Evolutionary conservation across 2,113 vertebrate genomes (phyloP).

Genomic region (Nasalis larvatus): DNA sequence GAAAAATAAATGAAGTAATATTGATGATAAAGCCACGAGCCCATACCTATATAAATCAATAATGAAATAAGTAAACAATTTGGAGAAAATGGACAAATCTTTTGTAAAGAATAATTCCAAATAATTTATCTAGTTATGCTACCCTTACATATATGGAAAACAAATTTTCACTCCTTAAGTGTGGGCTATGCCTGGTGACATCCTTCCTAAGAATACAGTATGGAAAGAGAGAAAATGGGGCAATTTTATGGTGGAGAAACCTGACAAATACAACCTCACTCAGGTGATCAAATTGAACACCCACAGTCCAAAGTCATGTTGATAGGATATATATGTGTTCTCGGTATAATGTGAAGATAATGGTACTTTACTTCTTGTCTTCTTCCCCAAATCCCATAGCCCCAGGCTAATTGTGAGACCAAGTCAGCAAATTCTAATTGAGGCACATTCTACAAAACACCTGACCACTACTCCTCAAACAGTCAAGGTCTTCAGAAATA

Average conservation of each 20-base stretch:
- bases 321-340: accelerated
- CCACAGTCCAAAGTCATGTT: background rate
- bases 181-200: background rate
- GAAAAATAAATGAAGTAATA: background rate
- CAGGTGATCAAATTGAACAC: background rate
- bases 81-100: background rate
- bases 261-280: background rate
- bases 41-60: too few species aligned
- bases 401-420: background rate
- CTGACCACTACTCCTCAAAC: background rate
- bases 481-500: background rate
- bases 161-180: too few species aligned
- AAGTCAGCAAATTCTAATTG: background rate
- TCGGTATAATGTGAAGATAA: background rate
- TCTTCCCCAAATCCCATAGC: background rate
- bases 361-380: background rate
- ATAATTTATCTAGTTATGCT: background rate
- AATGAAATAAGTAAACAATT: background rate
- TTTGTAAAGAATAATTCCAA: background rate
- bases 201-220: background rate
- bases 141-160: too few species aligned
- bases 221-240: accelerated
- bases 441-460: background rate
- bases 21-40: background rate
- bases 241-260: background rate